phyloP scores from a whole-genome alignment of 2,797 vertebrate species.

The Crax fasciolata region DNA sequence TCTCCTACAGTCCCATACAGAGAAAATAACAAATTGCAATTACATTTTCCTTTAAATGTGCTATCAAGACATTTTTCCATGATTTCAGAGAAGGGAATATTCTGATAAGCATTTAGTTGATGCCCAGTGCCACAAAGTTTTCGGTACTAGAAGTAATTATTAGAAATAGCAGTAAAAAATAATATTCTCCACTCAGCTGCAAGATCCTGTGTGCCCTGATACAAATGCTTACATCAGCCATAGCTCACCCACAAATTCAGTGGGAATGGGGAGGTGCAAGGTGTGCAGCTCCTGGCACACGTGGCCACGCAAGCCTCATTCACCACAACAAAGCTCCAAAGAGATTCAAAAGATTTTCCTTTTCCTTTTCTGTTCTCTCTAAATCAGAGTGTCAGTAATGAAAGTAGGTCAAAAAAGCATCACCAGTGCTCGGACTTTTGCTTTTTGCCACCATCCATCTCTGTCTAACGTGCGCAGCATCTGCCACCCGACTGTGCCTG shows the following conservation, averaged over 20 bases:
- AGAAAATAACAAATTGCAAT: background rate
- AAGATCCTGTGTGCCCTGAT: background rate
- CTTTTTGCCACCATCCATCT: background rate
- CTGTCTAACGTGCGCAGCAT: fast-evolving
- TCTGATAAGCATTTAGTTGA: background rate
- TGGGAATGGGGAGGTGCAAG: background rate
- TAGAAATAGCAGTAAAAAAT: background rate
- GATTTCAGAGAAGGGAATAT: background rate
- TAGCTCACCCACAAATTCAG: background rate
- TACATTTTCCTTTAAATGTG: background rate
- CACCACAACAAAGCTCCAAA: background rate
- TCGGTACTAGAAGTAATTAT: background rate
- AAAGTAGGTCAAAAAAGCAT: background rate
- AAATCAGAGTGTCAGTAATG: background rate
- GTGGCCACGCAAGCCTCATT: background rate
- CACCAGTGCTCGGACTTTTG: background rate
- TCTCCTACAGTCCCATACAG: background rate
- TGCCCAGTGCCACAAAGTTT: background rate
- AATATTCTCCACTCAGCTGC: background rate
- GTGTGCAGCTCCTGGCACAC: background rate
- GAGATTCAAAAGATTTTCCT: background rate
- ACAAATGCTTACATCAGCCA: background rate
- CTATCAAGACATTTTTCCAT: background rate
- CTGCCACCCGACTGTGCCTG: background rate
- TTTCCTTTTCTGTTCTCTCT: background rate